phyloP scores from a whole-genome alignment of 2,797 vertebrate genomes.

The Psittacula echo region DNA sequence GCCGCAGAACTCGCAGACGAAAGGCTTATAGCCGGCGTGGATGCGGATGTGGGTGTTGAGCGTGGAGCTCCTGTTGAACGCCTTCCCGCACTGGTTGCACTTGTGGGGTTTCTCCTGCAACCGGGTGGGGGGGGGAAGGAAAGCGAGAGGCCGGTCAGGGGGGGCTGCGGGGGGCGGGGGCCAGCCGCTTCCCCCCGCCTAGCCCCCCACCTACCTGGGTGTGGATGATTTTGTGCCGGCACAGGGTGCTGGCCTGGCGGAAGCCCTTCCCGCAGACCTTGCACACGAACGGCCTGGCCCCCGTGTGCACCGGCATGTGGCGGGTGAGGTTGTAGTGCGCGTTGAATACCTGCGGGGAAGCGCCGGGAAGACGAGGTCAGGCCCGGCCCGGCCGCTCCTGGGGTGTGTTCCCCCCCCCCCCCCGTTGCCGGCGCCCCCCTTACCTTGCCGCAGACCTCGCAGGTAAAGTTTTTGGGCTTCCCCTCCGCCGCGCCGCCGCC shows the following conservation, averaged over 20 bases:
- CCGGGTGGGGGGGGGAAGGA: background rate
- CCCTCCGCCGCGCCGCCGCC: conserved; percentile 81
- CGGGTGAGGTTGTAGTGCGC: conserved; percentile 89
- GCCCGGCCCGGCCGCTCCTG: background rate
- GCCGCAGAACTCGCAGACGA: conserved; percentile 91
- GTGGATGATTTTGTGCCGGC: conserved; percentile 91
- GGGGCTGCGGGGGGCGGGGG: background rate
- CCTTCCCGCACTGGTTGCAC: conserved; percentile 91
- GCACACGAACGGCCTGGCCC: conserved; percentile 88
- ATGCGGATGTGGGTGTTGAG: conserved; percentile 92
- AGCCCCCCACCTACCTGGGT: conserved; percentile 83
- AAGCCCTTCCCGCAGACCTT: conserved; percentile 91
- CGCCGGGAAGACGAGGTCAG: conserved; percentile 34
- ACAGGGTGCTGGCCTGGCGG: conserved; percentile 88
- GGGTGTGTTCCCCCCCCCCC: too few relatives aligned
- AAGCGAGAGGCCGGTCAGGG: conserved; percentile 8
- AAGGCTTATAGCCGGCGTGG: conserved; percentile 92
- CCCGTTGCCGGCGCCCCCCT: background rate
- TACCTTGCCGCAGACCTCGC: conserved; percentile 98
- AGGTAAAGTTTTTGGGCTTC: conserved; percentile 96
- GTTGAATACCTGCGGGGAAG: conserved; percentile 86
- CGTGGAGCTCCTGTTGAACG: conserved; percentile 92
- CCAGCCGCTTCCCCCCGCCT: background rate
- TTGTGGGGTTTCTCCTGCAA: conserved; percentile 90
- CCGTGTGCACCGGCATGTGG: conserved; percentile 91